Percentiles rank a stretch among this genome's conserved stretches.
Conservation (phyloP, 1,140 invertebrate genomes). For the Ridgeia piscesae region DNA sequence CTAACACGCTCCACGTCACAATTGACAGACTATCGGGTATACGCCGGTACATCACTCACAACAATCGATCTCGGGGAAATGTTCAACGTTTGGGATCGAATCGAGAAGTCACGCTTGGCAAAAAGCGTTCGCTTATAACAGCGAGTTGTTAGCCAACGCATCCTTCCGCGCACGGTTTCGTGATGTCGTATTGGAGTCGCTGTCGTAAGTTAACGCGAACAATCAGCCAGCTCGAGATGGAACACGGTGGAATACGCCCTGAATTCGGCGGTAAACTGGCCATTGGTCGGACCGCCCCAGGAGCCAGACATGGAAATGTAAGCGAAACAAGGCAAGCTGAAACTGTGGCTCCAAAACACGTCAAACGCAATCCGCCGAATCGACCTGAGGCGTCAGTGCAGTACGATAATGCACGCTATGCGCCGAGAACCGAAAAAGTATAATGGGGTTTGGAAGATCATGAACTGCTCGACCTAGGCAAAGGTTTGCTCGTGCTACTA, state of each 20-base stretch:
- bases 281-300: background rate
- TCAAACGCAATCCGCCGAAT: background rate
- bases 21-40: too few relatives aligned
- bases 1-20: too few relatives aligned
- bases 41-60: background rate
- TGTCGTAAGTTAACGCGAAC: background rate
- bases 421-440: background rate
- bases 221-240: background rate
- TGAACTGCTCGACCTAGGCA: background rate
- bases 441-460: background rate
- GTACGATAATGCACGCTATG: background rate
- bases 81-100: too few relatives aligned
- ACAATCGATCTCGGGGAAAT: too few relatives aligned
- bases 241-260: background rate
- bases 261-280: background rate
- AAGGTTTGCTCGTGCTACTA: background rate
- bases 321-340: background rate
- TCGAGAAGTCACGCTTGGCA: background rate
- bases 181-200: background rate
- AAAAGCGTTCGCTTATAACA: background rate
- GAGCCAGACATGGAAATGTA: background rate
- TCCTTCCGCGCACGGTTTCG: too few relatives aligned
- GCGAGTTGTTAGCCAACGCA: background rate
- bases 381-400: background rate
- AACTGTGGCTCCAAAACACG: background rate